These are phyloP conservation scores for Autographa pulchrina DNA, from an alignment of 2,888 invertebrate genomes.

Conservation along the genomic window DNA sequence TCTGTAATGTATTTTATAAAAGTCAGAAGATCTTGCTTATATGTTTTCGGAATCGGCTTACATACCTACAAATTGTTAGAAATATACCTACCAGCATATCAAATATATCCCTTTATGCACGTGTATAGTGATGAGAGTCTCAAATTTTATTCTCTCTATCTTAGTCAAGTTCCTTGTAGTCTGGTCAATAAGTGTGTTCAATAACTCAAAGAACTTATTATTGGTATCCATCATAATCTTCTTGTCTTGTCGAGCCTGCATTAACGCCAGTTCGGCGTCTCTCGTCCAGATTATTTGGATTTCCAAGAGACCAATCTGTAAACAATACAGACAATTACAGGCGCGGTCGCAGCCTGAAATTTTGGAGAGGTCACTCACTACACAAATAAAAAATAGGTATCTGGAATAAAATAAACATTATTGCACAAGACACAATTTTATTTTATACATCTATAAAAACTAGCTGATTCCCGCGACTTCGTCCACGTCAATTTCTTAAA, in stretches of 20 bases:
- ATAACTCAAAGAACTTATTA: conserved; percentile 96
- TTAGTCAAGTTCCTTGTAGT: conserved; percentile 97
- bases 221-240: conserved; percentile 99
- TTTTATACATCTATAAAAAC: too few species aligned
- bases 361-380: too few species aligned
- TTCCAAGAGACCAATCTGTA: conserved; percentile 95
- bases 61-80: too few species aligned
- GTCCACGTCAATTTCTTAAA: too few species aligned
- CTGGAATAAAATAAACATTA: too few species aligned
- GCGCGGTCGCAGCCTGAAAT: too few species aligned
- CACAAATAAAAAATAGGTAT: too few species aligned
- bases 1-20: too few species aligned
- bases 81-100: conserved; percentile 94
- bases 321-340: background rate
- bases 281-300: conserved; percentile 99
- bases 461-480: too few species aligned
- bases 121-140: conserved; percentile 98
- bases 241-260: conserved; percentile 97
- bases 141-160: conserved; percentile 98
- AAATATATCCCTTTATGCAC: conserved; percentile 99
- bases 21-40: too few species aligned
- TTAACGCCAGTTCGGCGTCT: conserved; percentile 96
- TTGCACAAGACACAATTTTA: too few species aligned
- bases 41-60: too few species aligned
- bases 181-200: conserved; percentile 98